phyloP scores from a whole-genome alignment of 2,797 vertebrate genomes.

The Notolabrus celidotus region DNA sequence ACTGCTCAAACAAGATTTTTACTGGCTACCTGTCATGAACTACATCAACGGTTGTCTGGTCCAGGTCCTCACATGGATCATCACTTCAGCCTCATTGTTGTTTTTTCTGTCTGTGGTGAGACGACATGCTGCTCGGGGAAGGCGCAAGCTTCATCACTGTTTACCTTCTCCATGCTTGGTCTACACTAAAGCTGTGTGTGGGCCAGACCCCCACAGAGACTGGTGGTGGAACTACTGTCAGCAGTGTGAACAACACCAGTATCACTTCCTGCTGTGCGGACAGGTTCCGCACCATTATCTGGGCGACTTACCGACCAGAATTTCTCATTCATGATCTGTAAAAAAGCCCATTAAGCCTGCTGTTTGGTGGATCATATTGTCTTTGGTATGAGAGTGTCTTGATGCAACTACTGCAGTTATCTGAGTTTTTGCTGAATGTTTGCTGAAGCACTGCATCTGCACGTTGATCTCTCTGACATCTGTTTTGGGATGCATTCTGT shows the following conservation, averaged over 20 bases:
- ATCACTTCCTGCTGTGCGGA: constrained; percentile 50
- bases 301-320: constrained; percentile 68
- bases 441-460: neutral
- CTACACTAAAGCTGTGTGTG: constrained; percentile 78
- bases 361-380: constrained; percentile 35
- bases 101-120: constrained; percentile 78
- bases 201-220: constrained; percentile 70
- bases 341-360: constrained; percentile 22
- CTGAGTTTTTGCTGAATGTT: too few species aligned
- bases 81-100: constrained; percentile 72
- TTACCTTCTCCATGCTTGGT: constrained; percentile 74
- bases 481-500: neutral
- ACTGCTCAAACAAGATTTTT: neutral
- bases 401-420: constrained; percentile 33
- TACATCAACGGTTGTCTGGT: constrained; percentile 49
- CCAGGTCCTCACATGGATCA: constrained; percentile 70
- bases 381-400: neutral
- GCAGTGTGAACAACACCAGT: constrained; percentile 57
- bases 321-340: constrained; percentile 57
- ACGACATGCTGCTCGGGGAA: constrained; percentile 50
- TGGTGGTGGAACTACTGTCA: constrained; percentile 61
- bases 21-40: constrained; percentile 66
- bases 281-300: constrained; percentile 79
- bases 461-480: neutral
- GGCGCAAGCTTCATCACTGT: constrained; percentile 70